phyloP scores from a whole-genome alignment of 2,888 invertebrate genomes.

The Aphidius colemani region DNA sequence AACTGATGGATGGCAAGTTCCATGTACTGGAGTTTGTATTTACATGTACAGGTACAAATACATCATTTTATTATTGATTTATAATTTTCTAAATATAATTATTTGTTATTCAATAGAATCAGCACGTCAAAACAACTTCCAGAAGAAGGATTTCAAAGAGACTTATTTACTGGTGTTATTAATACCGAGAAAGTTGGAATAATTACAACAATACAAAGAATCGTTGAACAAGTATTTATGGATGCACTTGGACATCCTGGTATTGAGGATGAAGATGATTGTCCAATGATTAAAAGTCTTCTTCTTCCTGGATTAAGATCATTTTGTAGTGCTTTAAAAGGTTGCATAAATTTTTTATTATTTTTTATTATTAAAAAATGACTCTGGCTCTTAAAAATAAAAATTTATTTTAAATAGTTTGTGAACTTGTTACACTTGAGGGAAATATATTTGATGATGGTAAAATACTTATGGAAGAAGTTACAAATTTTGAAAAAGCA shows the following conservation, averaged over 20 bases:
- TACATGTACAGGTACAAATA: constrained; percentile 74
- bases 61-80: neutral
- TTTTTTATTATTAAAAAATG: too few relatives aligned
- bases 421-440: constrained; percentile 83
- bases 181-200: constrained; percentile 79
- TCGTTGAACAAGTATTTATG: constrained; percentile 89
- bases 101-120: constrained; percentile 57
- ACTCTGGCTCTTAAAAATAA: too few relatives aligned
- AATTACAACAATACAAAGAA: constrained; percentile 84
- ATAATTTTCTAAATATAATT: neutral
- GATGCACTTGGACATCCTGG: constrained; percentile 84
- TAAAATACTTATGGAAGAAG: constrained; percentile 65
- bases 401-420: constrained; percentile 63
- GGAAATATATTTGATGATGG: constrained; percentile 80
- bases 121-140: constrained; percentile 84
- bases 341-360: constrained; percentile 50
- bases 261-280: constrained; percentile 80
- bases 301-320: constrained; percentile 81
- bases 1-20: constrained; percentile 82
- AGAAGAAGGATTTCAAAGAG: constrained; percentile 92
- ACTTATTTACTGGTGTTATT: constrained; percentile 76
- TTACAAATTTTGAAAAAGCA: constrained; percentile 70
- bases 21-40: constrained; percentile 81
- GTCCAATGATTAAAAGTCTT: constrained; percentile 82
- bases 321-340: constrained; percentile 88